Base-by-base conservation (phyloP, 1,140 invertebrate genomes). In the Lamellibrachia luymesi region DNA sequence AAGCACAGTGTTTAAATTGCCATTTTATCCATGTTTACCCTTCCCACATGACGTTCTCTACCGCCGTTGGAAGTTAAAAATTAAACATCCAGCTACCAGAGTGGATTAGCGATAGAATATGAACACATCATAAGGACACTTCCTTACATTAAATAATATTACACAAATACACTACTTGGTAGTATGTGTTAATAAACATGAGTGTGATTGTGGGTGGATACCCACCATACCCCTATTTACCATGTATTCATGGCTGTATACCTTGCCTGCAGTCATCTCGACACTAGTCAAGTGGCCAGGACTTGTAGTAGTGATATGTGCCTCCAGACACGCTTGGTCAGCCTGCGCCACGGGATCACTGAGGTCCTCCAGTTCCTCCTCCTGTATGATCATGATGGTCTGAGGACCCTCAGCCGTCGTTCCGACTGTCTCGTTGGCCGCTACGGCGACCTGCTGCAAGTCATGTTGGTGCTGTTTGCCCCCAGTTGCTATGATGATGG, bases 321-420 rank as follows among this genome's bases (percentile, higher is more conserved):
- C 64, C 64, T 80, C 64, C 2, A 80, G 64, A 80, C 64, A 80
- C 64, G 25, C 64, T 22, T 80, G 64, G 64, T 80, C 64, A 80
- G 64, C 13, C 13, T 6, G 64, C 8, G 64, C 64, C 64, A 80
- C 64, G 2, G 64, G 25, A 22, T 80, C 64, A 22, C 2, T 4
- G 7, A 80, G 64, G 64, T 80, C 64, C 64, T 80, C 64, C 2
- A 80, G 22, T n/a, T 95, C 93, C 38, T 95, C 95, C 91, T 96
- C 96, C 50, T 96, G 95, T 90, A 96, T 96, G 50, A 96, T 96
- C 95, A 96, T 95, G 91, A 96, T 96, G 38, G 95, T 95, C 92
- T 95, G 94, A 49, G 93, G 64, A 22, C 64, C 64, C 64, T 80
- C 94, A 27, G 95, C 95, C 51, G 95, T 93, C 4, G 94, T 93